Base-by-base conservation (phyloP, 2,797 vertebrate genomes). In the Agapornis canus region DNA sequence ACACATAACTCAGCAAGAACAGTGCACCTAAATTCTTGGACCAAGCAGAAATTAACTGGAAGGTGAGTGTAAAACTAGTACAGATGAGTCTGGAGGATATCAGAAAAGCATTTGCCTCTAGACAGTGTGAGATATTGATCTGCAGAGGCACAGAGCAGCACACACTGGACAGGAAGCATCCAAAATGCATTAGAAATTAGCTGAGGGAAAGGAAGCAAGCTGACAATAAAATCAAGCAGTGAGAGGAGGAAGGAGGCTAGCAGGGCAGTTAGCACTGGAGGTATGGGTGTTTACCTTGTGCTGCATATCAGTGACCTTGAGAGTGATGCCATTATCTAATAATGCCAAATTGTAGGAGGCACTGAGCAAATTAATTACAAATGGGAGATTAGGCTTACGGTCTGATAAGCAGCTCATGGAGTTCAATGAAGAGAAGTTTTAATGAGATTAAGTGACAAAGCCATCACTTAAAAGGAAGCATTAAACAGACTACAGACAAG, bases 331-430 rank as follows among this genome's bases (percentile, higher is more conserved):
- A 82, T 95, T 93, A 93, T 91, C 94, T 93, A 92, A 96, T 18
- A 73, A 73, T 89, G 86, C 93, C 94, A 84, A 94, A 95, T 57
- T 96, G 91, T 95, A 95, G 71, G 93, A 97, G 95, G 93, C 82
- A 92, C 56, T 78, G 85, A 95, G 91, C 86, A 95, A 95, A 96
- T 95, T 95, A 97, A 97, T 97, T 97, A 95, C 95, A 93, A 96
- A 96, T 54, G 90, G 54, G 56, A 95, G 95, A 92, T 95, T 75
- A 95, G 61, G 90, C 89, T 96, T 95, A 91, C 15, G 65, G 94
- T 91, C 93, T 92, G 94, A 96, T 97, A 97, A 96, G 93, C 94
- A 93, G 95, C 95, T 95, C 93, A 66, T 0, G 0, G 85, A 76
- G 78, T 93, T 96, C 92, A 92, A 25, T 52, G 90, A 89, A 91